Conservation (phyloP, 1,140 invertebrate species). For the Stratiolaelaps scimitus region DNA sequence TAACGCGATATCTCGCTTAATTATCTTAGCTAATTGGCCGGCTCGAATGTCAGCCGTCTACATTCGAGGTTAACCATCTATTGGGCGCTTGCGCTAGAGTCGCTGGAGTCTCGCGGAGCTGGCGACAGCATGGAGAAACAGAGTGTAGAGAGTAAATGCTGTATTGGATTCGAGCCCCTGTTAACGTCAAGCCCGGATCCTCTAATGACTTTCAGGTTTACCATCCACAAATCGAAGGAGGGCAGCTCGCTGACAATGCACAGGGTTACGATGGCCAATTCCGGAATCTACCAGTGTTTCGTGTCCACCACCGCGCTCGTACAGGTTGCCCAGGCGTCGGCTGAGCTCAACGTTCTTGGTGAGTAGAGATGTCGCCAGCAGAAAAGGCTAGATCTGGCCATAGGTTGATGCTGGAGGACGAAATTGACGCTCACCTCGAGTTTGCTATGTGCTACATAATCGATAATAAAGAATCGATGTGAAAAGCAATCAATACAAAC, state of each 20-base stretch:
- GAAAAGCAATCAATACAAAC: too few species aligned
- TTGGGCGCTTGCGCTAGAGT: neutral
- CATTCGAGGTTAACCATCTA: slow-evolving; percentile 10
- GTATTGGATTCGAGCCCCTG: too few species aligned
- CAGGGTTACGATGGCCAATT: slow-evolving; percentile 26
- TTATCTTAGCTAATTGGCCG: slow-evolving; percentile 21
- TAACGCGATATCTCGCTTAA: slow-evolving; percentile 25
- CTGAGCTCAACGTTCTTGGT: slow-evolving; percentile 19
- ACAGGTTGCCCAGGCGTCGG: slow-evolving; percentile 13
- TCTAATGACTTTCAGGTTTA: slow-evolving; percentile 10
- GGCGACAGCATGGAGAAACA: neutral
- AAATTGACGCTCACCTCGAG: too few species aligned
- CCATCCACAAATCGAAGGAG: slow-evolving; percentile 22
- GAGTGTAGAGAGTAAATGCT: too few species aligned
- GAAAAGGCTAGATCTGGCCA: too few species aligned
- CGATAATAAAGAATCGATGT: too few species aligned
- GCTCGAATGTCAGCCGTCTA: too few species aligned
- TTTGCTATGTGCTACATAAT: too few species aligned
- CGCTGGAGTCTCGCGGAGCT: neutral
- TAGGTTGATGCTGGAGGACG: too few species aligned
- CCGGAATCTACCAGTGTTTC: slow-evolving; percentile 26
- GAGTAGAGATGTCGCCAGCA: neutral
- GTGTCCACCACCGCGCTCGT: slow-evolving; percentile 19
- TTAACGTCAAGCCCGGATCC: neutral
- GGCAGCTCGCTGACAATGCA: slow-evolving; percentile 24